phyloP scores from a whole-genome alignment of 2,888 invertebrate genomes.

The Drosophila flavopinicola region DNA sequence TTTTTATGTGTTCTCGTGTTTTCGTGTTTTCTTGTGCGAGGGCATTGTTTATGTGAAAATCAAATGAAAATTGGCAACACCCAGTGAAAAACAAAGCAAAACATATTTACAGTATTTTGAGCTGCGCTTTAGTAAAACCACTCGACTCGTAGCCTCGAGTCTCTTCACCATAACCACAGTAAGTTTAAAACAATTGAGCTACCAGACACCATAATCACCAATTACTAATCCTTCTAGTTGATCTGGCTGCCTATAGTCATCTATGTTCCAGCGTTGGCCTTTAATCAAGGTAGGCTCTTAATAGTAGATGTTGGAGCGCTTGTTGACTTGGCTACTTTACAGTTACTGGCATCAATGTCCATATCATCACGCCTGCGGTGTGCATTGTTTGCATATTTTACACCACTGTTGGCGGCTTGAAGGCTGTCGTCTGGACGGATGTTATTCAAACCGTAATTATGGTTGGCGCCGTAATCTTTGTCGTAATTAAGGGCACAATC shows the following conservation, averaged over 20 bases:
- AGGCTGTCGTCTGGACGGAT: slow-evolving; percentile 93
- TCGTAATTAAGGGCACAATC: slow-evolving; percentile 89
- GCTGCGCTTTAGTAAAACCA: slow-evolving; percentile 88
- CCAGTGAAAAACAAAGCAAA: slow-evolving; percentile 30
- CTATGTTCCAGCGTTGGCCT: slow-evolving; percentile 91
- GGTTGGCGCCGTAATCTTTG: slow-evolving; percentile 90
- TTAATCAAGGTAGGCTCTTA: slow-evolving; percentile 89
- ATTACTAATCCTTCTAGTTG: slow-evolving; percentile 54
- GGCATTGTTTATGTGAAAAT: slow-evolving; percentile 42
- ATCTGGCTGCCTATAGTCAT: slow-evolving; percentile 85
- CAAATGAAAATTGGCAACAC: slow-evolving; percentile 29
- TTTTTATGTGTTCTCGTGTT: slow-evolving; percentile 7
- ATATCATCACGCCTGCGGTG: slow-evolving; percentile 91
- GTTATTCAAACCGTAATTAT: slow-evolving; percentile 92
- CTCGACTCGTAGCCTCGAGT: slow-evolving; percentile 89
- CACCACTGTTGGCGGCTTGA: slow-evolving; percentile 93
- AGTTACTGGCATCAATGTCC: slow-evolving; percentile 89
- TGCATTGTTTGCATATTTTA: slow-evolving; percentile 93
- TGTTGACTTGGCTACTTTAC: slow-evolving; percentile 28
- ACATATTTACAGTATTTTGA: slow-evolving; percentile 88
- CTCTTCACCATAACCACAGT: slow-evolving; percentile 89
- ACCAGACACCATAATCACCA: background rate
- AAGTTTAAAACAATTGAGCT: slow-evolving; percentile 81
- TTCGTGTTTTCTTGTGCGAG: slow-evolving; percentile 17
- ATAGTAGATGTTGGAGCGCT: background rate